Percentiles rank a stretch among this genome's conserved stretches.
Evolutionary conservation across 2,113 vertebrate genomes (phyloP).

Genomic region (Mirza zaza): DNA sequence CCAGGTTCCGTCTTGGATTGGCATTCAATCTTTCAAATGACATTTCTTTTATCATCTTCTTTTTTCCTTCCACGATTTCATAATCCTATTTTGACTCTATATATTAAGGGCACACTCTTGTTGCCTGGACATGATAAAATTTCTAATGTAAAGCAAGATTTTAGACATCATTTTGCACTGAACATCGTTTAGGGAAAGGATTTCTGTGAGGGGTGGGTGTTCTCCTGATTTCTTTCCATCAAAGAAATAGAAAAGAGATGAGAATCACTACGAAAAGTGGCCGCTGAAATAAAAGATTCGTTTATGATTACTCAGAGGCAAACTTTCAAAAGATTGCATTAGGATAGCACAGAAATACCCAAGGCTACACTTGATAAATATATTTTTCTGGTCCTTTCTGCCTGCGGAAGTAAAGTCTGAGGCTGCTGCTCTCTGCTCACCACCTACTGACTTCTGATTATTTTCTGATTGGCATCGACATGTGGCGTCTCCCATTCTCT

Average conservation of each 20-base stretch:
- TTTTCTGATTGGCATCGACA: background rate
- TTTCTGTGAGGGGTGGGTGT: background rate
- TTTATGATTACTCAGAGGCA: background rate
- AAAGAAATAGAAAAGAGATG: background rate
- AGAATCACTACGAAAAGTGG: background rate
- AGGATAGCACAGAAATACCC: background rate
- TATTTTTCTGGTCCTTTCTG: background rate
- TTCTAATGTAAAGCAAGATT: background rate
- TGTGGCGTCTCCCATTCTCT: background rate
- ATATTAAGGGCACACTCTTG: background rate
- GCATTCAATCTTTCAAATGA: background rate
- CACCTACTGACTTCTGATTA: background rate
- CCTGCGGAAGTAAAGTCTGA: background rate
- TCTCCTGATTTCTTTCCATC: background rate
- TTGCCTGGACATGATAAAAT: background rate
- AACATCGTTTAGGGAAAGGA: background rate
- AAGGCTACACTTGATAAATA: background rate
- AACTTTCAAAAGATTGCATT: background rate
- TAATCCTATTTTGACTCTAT: background rate
- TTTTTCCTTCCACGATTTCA: background rate
- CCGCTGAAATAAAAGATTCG: background rate
- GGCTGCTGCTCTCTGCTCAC: background rate
- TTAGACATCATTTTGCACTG: background rate
- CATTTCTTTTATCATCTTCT: background rate
- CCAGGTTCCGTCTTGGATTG: accelerated